A percentile compares a stretch with the other conserved stretches of the same genome.
These are phyloP conservation scores for Pectinophora gossypiella DNA, from an alignment of 1,140 invertebrate species.

Conservation along the genomic window DNA sequence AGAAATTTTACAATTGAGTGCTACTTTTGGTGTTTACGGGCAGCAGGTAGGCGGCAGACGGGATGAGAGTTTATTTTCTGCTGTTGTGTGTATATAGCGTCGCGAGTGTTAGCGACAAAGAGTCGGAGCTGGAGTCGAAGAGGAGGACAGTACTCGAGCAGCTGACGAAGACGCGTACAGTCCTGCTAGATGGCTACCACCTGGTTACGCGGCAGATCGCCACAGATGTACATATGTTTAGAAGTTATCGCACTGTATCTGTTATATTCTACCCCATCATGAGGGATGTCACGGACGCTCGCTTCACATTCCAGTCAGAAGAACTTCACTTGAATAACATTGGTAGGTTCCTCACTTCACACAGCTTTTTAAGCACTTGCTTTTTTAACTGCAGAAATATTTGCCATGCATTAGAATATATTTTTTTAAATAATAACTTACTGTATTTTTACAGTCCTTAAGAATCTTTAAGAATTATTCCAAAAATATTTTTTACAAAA, in stretches of 20 bases:
- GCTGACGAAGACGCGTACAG: conserved; percentile 52
- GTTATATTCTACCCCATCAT: conserved; percentile 56
- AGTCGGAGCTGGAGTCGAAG: conserved; percentile 43
- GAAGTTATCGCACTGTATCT: conserved; percentile 64
- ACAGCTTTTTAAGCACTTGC: too few species aligned
- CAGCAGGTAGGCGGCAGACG: conserved; percentile 25
- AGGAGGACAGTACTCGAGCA: conserved; percentile 56
- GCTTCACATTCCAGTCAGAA: conserved; percentile 60
- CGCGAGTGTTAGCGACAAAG: conserved; percentile 39
- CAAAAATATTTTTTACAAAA: too few species aligned
- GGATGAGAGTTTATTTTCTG: conserved; percentile 49
- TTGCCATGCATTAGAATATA: too few species aligned
- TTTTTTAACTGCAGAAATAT: too few species aligned
- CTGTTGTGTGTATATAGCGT: conserved; percentile 47
- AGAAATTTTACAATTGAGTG: too few species aligned
- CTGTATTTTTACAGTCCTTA: too few species aligned
- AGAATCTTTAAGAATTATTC: too few species aligned
- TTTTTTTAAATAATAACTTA: too few species aligned
- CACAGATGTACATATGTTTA: conserved; percentile 62
- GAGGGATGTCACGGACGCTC: conserved; percentile 49
- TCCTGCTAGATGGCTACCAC: conserved; percentile 51
- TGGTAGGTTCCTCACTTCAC: conserved; percentile 39
- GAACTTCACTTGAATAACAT: conserved; percentile 66
- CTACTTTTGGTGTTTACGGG: neutral
- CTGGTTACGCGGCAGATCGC: conserved; percentile 57